These are phyloP conservation scores for Hirtodrosophila confusa DNA, from an alignment of 2,888 invertebrate genomes.

Conservation along the genomic window DNA sequence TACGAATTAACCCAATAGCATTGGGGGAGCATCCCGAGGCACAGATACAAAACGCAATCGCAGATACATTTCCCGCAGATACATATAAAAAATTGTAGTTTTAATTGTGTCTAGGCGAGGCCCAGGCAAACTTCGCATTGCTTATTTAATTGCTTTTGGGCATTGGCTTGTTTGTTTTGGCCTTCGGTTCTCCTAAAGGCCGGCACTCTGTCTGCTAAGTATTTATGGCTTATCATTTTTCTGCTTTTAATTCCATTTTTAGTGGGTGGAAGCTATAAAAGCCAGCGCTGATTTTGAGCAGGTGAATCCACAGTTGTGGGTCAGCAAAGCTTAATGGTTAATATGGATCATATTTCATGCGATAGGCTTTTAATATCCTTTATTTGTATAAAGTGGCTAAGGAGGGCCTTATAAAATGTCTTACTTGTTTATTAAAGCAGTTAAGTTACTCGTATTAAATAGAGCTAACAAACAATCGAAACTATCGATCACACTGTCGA, in stretches of 20 bases:
- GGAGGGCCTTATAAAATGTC: no score
- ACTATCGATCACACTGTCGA: no score
- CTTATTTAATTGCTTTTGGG: constrained; percentile 56
- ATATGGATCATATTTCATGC: neutral
- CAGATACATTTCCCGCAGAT: constrained; percentile 17
- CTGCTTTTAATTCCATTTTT: constrained; percentile 32
- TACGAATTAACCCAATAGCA: constrained; percentile 64
- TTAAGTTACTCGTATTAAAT: no score
- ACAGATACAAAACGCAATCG: constrained; percentile 41
- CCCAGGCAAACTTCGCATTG: constrained; percentile 37
- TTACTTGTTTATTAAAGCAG: no score
- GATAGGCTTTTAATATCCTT: neutral
- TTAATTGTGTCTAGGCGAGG: constrained; percentile 47
- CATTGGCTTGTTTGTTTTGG: constrained; percentile 47
- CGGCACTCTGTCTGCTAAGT: constrained; percentile 1
- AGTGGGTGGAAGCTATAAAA: constrained; percentile 24
- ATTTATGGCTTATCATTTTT: constrained; percentile 53
- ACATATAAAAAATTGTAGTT: constrained; percentile 64
- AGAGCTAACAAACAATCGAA: no score
- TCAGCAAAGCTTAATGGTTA: constrained; percentile 25
- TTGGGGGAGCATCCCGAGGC: constrained; percentile 27
- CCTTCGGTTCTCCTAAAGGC: constrained; percentile 8
- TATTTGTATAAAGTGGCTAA: no score
- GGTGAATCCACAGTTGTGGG: constrained; percentile 32
- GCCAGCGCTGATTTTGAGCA: neutral